phyloP scores from a whole-genome alignment of 2,888 invertebrate genomes.

The Volucella inanis region DNA sequence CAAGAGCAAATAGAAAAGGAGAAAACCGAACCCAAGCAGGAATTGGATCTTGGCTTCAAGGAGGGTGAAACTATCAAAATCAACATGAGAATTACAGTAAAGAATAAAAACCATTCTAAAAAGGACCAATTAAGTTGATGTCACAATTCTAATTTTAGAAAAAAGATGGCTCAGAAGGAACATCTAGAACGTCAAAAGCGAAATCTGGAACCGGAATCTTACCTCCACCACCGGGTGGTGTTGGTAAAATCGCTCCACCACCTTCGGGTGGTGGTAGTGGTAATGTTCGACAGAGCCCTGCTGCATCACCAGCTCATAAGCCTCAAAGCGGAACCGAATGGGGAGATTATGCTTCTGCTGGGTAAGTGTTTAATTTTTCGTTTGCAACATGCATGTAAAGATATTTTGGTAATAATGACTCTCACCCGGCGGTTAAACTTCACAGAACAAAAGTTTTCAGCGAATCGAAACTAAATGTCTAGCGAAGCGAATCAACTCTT shows the following conservation, averaged over 20 bases:
- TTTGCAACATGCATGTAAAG: neutral
- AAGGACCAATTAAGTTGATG: neutral
- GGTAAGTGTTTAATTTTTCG: conserved; percentile 81
- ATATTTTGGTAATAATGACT: neutral
- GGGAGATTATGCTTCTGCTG: conserved; percentile 91
- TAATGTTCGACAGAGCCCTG: conserved; percentile 81
- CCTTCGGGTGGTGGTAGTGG: conserved; percentile 85
- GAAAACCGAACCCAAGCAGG: conserved; percentile 89
- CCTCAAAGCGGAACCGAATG: conserved; percentile 86
- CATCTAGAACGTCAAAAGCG: conserved; percentile 86
- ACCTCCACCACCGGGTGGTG: conserved; percentile 92
- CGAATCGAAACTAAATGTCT: too few relatives aligned
- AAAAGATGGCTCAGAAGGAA: conserved; percentile 92
- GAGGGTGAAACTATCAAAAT: conserved; percentile 99
- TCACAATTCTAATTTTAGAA: conserved; percentile 85
- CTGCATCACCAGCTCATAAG: conserved; percentile 89
- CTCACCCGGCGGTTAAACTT: too few relatives aligned
- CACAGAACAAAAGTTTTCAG: too few relatives aligned
- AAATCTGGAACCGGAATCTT: conserved; percentile 87
- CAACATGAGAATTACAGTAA: conserved; percentile 97
- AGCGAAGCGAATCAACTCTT: too few relatives aligned
- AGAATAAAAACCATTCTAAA: conserved; percentile 73
- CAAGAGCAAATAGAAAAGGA: conserved; percentile 92
- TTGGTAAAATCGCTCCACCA: conserved; percentile 88
- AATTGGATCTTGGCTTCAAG: conserved; percentile 98